These are phyloP conservation scores for Siniperca scherzeri DNA, from an alignment of 2,797 vertebrate species.

Conservation along the genomic window DNA sequence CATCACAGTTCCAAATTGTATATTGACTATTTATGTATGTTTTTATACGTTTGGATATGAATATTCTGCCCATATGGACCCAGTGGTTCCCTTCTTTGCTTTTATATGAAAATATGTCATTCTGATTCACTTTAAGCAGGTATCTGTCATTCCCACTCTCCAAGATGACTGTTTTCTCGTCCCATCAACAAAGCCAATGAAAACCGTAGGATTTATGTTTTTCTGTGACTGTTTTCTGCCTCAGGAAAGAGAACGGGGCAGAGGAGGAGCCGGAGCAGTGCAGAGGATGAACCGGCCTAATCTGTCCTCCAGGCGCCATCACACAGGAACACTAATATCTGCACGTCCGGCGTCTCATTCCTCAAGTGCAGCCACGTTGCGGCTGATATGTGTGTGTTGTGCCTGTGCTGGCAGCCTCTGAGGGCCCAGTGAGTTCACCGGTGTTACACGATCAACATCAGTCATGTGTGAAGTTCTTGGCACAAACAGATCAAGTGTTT, in stretches of 20 bases:
- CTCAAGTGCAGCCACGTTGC: constrained; percentile 70
- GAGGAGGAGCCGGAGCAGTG: constrained; percentile 53
- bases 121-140: constrained; percentile 1
- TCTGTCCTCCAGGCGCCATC: constrained; percentile 77
- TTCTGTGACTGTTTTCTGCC: constrained; percentile 71
- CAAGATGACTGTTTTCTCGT: constrained; percentile 32
- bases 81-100: neutral
- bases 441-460: constrained; percentile 46
- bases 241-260: constrained; percentile 48
- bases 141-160: constrained; percentile 22
- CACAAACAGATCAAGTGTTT: constrained; percentile 21
- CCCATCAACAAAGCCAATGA: constrained; percentile 53
- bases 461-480: constrained; percentile 24
- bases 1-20: neutral
- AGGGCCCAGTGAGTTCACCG: constrained; percentile 54
- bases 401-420: constrained; percentile 28
- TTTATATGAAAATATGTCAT: neutral
- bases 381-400: constrained; percentile 24
- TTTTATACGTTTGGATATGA: neutral
- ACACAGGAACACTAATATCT: constrained; percentile 57
- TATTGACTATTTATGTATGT: neutral
- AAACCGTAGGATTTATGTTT: constrained; percentile 71
- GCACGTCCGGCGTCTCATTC: constrained; percentile 67
- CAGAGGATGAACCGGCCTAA: constrained; percentile 71
- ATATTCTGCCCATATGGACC: neutral